These are phyloP conservation scores for Paedocypris micromegethes DNA, from an alignment of 2,797 vertebrate species.

Conservation along the genomic window DNA sequence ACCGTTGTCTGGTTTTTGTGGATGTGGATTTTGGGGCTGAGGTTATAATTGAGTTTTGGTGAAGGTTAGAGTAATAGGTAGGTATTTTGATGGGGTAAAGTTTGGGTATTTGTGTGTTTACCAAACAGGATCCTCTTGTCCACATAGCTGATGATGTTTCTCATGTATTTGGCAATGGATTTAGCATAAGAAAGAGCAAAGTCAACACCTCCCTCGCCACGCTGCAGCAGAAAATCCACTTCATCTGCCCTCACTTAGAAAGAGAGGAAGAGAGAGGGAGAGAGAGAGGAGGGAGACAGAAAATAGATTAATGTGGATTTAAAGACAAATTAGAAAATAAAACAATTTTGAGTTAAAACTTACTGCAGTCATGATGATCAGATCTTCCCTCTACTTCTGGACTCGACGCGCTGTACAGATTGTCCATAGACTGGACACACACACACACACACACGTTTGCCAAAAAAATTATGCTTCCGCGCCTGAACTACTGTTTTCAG, in stretches of 20 bases:
- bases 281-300: too few species aligned
- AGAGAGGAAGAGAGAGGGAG: too few species aligned
- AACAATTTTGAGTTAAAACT: constrained; percentile 9
- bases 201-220: constrained; percentile 85
- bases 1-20: too few species aligned
- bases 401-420: constrained; percentile 69
- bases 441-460: constrained; percentile 20
- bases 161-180: constrained; percentile 92
- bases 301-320: too few species aligned
- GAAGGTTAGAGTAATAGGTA: too few species aligned
- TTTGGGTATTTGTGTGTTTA: constrained; percentile 45
- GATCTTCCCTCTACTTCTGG: constrained; percentile 58
- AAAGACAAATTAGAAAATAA: too few species aligned
- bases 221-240: constrained; percentile 86
- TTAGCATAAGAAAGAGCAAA: constrained; percentile 85
- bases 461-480: background rate
- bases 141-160: constrained; percentile 84
- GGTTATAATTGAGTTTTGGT: too few species aligned
- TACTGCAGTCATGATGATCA: constrained; percentile 67
- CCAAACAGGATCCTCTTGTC: constrained; percentile 84
- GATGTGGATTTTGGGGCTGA: too few species aligned
- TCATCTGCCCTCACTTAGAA: constrained; percentile 62
- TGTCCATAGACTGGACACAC: constrained; percentile 81
- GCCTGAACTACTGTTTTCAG: background rate
- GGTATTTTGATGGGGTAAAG: too few species aligned